Conservation (phyloP, 2,797 vertebrate genomes). For the Periparus ater region DNA sequence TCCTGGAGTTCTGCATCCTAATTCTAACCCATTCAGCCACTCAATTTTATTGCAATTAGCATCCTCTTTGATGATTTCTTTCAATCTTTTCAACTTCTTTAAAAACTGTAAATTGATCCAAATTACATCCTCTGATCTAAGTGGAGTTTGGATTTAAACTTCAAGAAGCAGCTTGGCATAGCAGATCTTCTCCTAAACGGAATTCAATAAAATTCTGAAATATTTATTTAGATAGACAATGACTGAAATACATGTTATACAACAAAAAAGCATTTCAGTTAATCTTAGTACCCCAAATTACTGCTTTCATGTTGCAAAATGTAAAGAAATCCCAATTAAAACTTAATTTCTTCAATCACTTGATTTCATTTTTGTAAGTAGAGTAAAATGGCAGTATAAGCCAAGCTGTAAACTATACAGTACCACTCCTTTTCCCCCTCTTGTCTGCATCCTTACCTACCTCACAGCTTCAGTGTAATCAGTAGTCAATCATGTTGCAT, state of each 20-base stretch:
- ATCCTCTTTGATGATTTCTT: background rate
- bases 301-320: background rate
- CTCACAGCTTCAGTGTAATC: background rate
- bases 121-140: background rate
- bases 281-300: background rate
- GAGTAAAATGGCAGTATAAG: background rate
- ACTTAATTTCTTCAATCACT: background rate
- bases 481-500: background rate
- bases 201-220: background rate
- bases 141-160: background rate
- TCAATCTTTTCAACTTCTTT: background rate
- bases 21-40: background rate
- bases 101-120: background rate
- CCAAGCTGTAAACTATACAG: background rate
- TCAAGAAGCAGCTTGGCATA: background rate
- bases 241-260: background rate
- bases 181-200: background rate
- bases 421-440: background rate
- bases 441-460: background rate
- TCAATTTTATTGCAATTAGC: background rate
- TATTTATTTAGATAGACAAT: background rate
- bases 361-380: background rate
- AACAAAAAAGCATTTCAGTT: background rate
- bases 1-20: background rate
- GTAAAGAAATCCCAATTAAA: background rate